Evolutionary conservation across 2,113 vertebrate species (phyloP).

Genomic region (Panurus biarmicus): DNA sequence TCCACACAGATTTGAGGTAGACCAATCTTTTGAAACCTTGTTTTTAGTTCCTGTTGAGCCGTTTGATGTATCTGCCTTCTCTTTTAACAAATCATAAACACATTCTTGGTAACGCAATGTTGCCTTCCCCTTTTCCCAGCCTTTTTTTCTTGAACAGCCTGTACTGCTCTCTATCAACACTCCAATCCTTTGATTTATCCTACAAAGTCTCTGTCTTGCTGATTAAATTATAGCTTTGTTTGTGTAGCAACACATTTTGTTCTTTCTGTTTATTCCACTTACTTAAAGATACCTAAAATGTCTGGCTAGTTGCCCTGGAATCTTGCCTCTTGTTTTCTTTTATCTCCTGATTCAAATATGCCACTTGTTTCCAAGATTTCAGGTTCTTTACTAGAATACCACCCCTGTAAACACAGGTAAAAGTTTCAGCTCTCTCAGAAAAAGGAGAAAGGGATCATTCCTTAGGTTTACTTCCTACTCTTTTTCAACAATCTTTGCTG

Average conservation of each 20-base stretch:
- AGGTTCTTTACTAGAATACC: neutral
- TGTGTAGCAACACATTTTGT: conserved; percentile 10
- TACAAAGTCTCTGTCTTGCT: neutral
- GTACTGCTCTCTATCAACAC: neutral
- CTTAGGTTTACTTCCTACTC: neutral
- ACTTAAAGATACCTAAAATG: conserved; percentile 8
- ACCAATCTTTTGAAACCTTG: neutral
- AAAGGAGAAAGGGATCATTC: neutral
- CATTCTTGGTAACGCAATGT: neutral
- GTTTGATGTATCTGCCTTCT: neutral
- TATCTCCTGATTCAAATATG: neutral
- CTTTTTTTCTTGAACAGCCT: conserved; percentile 22
- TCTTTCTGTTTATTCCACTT: conserved; percentile 45
- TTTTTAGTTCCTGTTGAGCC: neutral
- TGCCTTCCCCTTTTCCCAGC: neutral
- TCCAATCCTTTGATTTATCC: conserved; percentile 20
- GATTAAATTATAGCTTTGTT: conserved; percentile 44
- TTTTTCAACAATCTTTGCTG: neutral
- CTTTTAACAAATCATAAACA: neutral
- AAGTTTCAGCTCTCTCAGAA: neutral
- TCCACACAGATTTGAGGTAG: neutral
- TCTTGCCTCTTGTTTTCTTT: neutral
- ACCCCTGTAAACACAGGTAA: neutral
- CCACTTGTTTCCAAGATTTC: neutral
- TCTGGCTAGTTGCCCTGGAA: conserved; percentile 15